Evolutionary conservation across 2,888 invertebrate genomes (phyloP).

Genomic region (Bursaphelenchus okinawaensis): DNA sequence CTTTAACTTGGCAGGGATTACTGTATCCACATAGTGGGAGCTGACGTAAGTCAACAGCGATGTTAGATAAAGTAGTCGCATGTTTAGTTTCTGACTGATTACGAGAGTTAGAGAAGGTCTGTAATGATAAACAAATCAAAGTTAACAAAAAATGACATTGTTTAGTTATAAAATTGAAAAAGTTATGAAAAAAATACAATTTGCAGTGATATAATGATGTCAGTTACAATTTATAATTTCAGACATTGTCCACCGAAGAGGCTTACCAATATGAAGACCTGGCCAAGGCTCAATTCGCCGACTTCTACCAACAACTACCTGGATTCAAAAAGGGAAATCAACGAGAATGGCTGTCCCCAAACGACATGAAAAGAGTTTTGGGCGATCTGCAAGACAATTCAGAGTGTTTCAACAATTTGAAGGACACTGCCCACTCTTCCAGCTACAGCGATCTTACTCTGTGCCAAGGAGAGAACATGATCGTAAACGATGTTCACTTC

Average conservation of each 20-base stretch:
- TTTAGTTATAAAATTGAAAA: background rate
- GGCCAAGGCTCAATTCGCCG: slow-evolving; percentile 43
- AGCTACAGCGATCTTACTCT: background rate
- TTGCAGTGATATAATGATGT: no score
- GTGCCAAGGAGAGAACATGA: background rate
- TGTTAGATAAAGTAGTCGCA: no score
- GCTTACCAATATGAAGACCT: slow-evolving; percentile 40
- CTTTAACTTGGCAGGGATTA: slow-evolving; percentile 34
- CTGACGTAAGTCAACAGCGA: background rate
- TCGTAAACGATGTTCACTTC: background rate
- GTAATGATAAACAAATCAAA: slow-evolving; percentile 4
- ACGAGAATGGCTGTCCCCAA: background rate
- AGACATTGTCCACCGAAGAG: slow-evolving; percentile 44
- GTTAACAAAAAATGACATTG: background rate
- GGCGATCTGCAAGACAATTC: background rate
- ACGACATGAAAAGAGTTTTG: background rate
- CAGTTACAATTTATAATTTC: slow-evolving; percentile 21
- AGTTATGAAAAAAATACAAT: slow-evolving; percentile 20
- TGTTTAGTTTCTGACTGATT: no score
- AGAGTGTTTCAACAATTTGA: background rate
- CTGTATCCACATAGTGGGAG: slow-evolving; percentile 12
- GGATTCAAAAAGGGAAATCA: background rate
- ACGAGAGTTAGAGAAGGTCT: no score
- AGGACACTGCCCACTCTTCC: background rate
- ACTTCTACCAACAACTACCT: slow-evolving; percentile 35